Evolutionary conservation across 2,113 vertebrate genomes (phyloP), one percentile per base, ranked within the genome.

Genomic region (Hyperopisus bebe): DNA sequence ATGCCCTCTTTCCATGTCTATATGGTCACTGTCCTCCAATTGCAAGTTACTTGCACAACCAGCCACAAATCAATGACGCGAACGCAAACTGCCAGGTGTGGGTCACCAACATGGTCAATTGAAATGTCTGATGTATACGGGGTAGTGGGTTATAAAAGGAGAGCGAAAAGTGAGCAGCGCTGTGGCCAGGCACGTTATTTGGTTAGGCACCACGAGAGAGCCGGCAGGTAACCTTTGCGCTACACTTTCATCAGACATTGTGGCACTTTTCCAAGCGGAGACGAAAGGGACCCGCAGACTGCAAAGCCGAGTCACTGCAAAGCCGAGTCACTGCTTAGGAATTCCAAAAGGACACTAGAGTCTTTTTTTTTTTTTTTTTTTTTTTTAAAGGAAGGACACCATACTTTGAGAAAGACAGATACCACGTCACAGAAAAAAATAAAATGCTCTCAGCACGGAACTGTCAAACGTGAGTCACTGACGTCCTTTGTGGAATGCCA

Each of bases 401-500:
- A 35, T 35, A 9, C 31, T 21, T 39, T 44, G 27, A 24, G 19
- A 62, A 21, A 39, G 19, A 21, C 19, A 58, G 15, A 62, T 31
- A 21, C 77, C 77, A 84, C 3, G 47, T 24, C 19, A 58, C 55
- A 66, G 46, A 58, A 15, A 42, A 88, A 62, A 39, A 86, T 8
- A 6, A 55, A 55, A 24, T 13, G 42, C 35, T 88, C n/a, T 87
- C 15, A 88, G 46, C 83, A 90, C 82, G 9, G 47, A 62, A 85
- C 31, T 58, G 89, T 55, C 48, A 88, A 46, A 66, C 10, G 10
- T 7, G 35, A 11, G 51, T 62, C 58, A 46, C 51, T 44, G 53
- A 70, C 58, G 35, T 19, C 85, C 51, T 77, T 84, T 84, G 70
- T 55, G 88, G 74, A 83, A 89, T 58, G 77, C 74, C 89, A 90